Evolutionary conservation across 2,113 vertebrate species (phyloP).

Genomic region (Mionectes macconnelli): DNA sequence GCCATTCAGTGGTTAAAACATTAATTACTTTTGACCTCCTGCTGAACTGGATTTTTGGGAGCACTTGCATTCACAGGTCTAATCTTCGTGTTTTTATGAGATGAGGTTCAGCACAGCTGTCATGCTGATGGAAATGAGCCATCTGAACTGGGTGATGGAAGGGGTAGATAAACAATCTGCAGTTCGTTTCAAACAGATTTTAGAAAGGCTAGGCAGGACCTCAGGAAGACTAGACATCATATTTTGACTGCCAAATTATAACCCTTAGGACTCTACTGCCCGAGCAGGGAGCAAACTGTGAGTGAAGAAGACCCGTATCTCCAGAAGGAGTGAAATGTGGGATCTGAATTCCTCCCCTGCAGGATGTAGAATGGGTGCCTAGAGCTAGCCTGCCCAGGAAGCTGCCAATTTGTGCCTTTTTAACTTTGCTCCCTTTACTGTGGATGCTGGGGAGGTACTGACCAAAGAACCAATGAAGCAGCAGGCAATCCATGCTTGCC

Average conservation of each 20-base stretch:
- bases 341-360: background rate
- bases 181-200: background rate
- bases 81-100: rapidly evolving
- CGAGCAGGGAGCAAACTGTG: background rate
- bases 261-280: rapidly evolving
- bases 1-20: background rate
- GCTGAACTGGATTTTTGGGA: background rate
- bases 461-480: rapidly evolving
- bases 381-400: background rate
- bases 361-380: background rate
- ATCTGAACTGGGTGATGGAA: background rate
- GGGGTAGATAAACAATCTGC: background rate
- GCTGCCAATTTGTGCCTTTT: background rate
- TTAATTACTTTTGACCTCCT: background rate
- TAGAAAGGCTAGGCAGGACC: background rate
- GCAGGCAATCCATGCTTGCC: background rate
- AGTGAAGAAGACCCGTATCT: rapidly evolving
- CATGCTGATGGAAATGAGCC: rapidly evolving
- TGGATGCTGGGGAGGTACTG: background rate
- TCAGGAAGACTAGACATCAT: background rate
- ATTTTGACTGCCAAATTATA: background rate
- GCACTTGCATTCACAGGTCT: background rate
- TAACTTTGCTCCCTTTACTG: rapidly evolving
- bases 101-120: background rate
- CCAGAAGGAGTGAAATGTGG: background rate